Evolutionary conservation across 2,113 vertebrate species (phyloP).

Genomic region (Vulpes lagopus): DNA sequence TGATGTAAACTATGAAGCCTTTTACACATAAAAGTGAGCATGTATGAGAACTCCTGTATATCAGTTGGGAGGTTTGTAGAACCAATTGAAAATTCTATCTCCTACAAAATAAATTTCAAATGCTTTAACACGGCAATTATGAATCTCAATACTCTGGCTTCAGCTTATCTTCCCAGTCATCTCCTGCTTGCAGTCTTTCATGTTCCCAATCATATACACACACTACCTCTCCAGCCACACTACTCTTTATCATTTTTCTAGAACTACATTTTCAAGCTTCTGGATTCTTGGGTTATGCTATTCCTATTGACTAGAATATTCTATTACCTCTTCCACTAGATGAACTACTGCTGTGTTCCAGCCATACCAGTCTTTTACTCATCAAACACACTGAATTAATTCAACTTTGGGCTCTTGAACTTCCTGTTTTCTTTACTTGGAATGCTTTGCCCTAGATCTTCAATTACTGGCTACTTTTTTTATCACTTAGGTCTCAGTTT

Average conservation of each 20-base stretch:
- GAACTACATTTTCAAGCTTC: background rate
- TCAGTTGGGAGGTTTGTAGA: background rate
- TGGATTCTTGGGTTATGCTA: background rate
- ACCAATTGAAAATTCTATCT: background rate
- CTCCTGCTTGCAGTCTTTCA: background rate
- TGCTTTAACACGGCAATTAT: background rate
- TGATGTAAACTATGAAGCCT: background rate
- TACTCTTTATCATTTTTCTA: background rate
- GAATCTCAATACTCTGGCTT: background rate
- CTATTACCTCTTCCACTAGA: background rate
- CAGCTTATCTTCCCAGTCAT: background rate
- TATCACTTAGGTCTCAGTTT: conserved; percentile 29
- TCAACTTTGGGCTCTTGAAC: background rate
- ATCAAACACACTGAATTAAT: background rate
- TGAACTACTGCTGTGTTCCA: background rate
- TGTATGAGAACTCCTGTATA: background rate
- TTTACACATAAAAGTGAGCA: background rate
- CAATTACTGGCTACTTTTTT: conserved; percentile 48
- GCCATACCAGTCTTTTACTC: background rate
- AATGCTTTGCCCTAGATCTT: conserved; percentile 53
- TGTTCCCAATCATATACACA: background rate
- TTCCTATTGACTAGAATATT: background rate
- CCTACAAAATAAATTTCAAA: background rate
- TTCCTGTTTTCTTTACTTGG: conserved; percentile 38
- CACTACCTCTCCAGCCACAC: background rate